Evolutionary conservation across 2,113 vertebrate species (phyloP).

Genomic region (Rhea americana): DNA sequence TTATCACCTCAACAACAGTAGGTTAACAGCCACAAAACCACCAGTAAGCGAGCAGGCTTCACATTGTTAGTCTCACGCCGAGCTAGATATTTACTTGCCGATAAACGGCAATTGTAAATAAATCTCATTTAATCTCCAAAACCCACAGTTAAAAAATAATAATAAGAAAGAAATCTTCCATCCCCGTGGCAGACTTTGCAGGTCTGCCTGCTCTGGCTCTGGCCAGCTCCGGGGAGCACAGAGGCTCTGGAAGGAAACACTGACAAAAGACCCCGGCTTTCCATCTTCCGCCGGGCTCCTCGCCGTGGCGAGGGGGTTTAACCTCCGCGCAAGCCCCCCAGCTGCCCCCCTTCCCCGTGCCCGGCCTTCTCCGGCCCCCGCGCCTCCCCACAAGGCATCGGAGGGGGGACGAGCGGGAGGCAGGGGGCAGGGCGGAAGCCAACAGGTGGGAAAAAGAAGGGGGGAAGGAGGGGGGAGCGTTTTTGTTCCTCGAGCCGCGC

Average conservation of each 20-base stretch:
- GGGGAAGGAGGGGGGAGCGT: neutral
- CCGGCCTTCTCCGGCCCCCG: slow-evolving; percentile 21
- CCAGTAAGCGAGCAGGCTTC: slow-evolving; percentile 44
- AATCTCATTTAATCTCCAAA: slow-evolving; percentile 65
- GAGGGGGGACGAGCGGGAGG: too few species aligned
- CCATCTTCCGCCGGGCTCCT: neutral
- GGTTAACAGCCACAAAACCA: slow-evolving; percentile 69
- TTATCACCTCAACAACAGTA: slow-evolving; percentile 65
- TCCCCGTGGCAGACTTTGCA: slow-evolving; percentile 27
- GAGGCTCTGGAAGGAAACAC: slow-evolving; percentile 26
- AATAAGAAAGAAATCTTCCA: slow-evolving; percentile 13
- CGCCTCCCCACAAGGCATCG: slow-evolving; percentile 24
- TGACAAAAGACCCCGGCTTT: slow-evolving; percentile 48
- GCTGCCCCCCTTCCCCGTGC: slow-evolving; percentile 33
- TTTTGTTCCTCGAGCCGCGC: slow-evolving; percentile 7
- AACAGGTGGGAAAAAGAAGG: slow-evolving; percentile 71
- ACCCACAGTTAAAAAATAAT: slow-evolving; percentile 23
- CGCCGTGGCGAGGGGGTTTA: neutral
- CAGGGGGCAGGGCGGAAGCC: slow-evolving; percentile 50
- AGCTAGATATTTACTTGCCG: slow-evolving; percentile 62
- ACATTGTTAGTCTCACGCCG: slow-evolving; percentile 36
- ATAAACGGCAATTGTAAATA: slow-evolving; percentile 70
- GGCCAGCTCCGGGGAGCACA: neutral
- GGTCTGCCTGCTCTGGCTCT: neutral
- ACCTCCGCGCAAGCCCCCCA: neutral